Evolutionary conservation across 2,888 invertebrate genomes (phyloP), one percentile per base, ranked within the genome.

Genomic region (Phrixothrix hirtus): DNA sequence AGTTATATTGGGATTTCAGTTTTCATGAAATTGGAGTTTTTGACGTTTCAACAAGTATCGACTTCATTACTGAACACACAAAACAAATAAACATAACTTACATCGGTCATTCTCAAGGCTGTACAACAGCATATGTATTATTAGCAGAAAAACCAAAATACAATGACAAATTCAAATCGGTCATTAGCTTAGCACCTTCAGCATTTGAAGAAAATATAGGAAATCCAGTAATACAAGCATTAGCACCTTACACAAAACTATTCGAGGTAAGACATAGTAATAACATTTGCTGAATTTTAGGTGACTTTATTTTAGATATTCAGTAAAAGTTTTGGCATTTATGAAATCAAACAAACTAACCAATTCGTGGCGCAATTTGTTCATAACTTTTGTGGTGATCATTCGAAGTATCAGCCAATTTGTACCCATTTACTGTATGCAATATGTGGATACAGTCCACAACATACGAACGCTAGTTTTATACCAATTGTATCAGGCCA

Each of bases 31-130:
- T 92, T 71, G 89, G 86, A 1, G 73, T 80, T 43, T 81, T 77
- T 57, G 94, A 95, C 72, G 68, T 93, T 25, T 89, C 92, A 0
- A 82, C 87, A 0, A 86, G 85, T 77, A 84, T 95, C 29, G 86
- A 93, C 67, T 83, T 84, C 64, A 78, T 84, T n/a, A 72, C 85
- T 1, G 61, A 67, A 0, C 36, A 59, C 1, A 86, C 89, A 0
- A 79, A 80, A 0, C 76, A 79, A 11, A 25, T 50, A 7, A 31
- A 49, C 7, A 12, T 59, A 15, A 43, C 32, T 38, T 57, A 59
- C 36, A 30, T 55, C 1, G 59, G 59, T 1, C 57, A 57, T 27
- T 60, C 58, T 5, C 47, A 53, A 38, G 53, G 53, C 7, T 47
- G 47, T 2, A 47, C 53, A 1, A 36, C 37, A n/a, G 47, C 37